Evolutionary conservation across 2,888 invertebrate genomes (phyloP).

Genomic region (Trichacis sp.): DNA sequence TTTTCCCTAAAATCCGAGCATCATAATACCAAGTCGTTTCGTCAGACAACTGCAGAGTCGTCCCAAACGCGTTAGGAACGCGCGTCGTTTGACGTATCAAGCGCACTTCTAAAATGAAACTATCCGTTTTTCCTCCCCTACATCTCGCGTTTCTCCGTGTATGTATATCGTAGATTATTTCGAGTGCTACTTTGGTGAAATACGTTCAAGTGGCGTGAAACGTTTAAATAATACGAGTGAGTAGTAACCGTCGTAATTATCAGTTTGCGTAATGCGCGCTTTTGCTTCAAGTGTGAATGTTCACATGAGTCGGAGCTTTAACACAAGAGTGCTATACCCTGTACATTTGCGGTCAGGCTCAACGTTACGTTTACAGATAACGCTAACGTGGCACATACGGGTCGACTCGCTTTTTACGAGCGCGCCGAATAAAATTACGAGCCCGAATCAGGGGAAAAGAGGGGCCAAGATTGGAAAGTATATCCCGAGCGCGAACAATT

Average conservation of each 20-base stretch:
- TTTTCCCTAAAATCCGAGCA: too few species aligned
- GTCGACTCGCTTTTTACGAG: constrained; percentile 24
- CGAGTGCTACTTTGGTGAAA: constrained; percentile 37
- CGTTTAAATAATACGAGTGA: constrained; percentile 42
- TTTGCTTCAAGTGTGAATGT: constrained; percentile 40
- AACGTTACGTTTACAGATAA: constrained; percentile 37
- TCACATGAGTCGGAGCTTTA: constrained; percentile 40
- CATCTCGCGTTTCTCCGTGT: too few species aligned
- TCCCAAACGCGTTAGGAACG: too few species aligned
- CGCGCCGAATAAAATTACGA: constrained; percentile 24
- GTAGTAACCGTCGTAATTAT: constrained; percentile 40
- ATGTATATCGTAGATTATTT: too few species aligned
- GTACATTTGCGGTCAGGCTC: constrained; percentile 40
- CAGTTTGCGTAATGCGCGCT: constrained; percentile 41
- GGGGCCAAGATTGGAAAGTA: constrained; percentile 7
- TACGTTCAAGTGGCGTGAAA: constrained; percentile 39
- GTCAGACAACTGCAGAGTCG: too few species aligned
- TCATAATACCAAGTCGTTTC: too few species aligned
- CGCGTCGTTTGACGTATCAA: too few species aligned
- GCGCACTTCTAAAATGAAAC: constrained; percentile 1
- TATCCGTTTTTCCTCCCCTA: not conserved
- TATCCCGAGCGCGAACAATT: not conserved
- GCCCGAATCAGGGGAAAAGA: constrained; percentile 23
- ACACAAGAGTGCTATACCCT: constrained; percentile 43
- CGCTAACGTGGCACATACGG: constrained; percentile 33